Evolutionary conservation across 2,113 vertebrate species (phyloP).

Genomic region (Carollia perspicillata): DNA sequence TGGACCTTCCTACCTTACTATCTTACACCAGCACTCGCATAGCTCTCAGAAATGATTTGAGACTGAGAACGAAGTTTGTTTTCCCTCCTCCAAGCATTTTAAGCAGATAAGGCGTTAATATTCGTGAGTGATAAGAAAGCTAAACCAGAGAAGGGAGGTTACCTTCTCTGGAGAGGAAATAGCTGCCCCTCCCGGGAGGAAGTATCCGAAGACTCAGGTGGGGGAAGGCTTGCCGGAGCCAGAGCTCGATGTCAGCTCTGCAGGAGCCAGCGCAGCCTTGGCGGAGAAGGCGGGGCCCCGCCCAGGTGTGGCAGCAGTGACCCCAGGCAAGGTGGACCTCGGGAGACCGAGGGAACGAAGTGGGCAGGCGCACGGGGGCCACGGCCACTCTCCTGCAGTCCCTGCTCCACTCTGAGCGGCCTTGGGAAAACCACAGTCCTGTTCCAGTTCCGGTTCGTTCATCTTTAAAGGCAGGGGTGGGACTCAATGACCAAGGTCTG

Average conservation of each 20-base stretch:
- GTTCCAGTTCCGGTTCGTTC: not conserved
- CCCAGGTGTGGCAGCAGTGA: not conserved
- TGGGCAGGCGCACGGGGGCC: rapidly evolving
- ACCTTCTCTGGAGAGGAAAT: constrained; percentile 33
- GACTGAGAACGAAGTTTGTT: constrained; percentile 11
- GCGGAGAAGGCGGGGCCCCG: not conserved
- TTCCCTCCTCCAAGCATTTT: not conserved
- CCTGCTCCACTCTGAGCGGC: not conserved
- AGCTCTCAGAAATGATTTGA: not conserved
- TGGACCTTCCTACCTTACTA: no score
- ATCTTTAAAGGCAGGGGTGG: not conserved
- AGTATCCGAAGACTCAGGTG: not conserved
- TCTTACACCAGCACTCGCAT: not conserved
- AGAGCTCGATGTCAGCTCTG: not conserved
- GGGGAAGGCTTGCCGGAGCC: not conserved
- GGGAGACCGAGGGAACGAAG: rapidly evolving
- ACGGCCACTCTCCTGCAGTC: rapidly evolving
- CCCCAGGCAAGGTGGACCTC: not conserved
- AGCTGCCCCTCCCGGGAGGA: not conserved
- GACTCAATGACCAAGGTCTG: not conserved
- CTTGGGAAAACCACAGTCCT: not conserved
- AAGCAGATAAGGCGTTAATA: constrained; percentile 42
- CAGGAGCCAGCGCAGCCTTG: not conserved
- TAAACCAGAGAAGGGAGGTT: not conserved
- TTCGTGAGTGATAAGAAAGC: constrained; percentile 19